A percentile compares a stretch with the other conserved stretches of the same genome.
Evolutionary conservation across 2,113 vertebrate genomes (phyloP).

Genomic region (Mustela lutreola): DNA sequence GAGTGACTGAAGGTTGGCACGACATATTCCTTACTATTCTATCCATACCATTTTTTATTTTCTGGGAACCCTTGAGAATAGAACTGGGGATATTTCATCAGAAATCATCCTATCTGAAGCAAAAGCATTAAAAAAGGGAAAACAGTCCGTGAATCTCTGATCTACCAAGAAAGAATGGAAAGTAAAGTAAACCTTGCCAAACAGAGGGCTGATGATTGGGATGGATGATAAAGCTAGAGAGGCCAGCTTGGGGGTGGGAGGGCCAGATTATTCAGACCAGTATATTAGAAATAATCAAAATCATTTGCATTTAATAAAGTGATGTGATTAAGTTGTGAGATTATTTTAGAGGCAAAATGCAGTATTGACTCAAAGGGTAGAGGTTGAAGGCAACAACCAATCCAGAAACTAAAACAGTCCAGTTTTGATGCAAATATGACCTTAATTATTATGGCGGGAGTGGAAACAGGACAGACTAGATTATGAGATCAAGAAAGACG

Average conservation of each 20-base stretch:
- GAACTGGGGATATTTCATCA: neutral
- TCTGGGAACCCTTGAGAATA: neutral
- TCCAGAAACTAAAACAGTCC: neutral
- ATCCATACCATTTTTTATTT: neutral
- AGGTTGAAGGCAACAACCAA: neutral
- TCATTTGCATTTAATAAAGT: neutral
- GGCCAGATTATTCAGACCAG: neutral
- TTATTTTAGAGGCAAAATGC: slow-evolving; percentile 5
- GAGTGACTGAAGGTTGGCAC: neutral
- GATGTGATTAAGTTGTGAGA: neutral
- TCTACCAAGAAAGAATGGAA: neutral
- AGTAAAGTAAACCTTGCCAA: neutral
- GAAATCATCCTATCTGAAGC: slow-evolving; percentile 21
- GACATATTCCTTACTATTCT: neutral
- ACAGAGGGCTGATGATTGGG: neutral
- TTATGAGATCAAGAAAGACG: neutral
- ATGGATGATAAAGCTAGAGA: neutral
- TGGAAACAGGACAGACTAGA: neutral
- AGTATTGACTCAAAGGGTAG: neutral
- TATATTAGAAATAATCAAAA: neutral
- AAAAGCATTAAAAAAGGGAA: neutral
- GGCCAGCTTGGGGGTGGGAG: no score
- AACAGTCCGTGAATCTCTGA: neutral
- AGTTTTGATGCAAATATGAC: neutral
- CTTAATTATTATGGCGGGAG: neutral